A percentile compares a stretch with the other conserved stretches of the same genome.
phyloP scores from a whole-genome alignment of 2,888 invertebrate species.

The Mycalesis mineus region DNA sequence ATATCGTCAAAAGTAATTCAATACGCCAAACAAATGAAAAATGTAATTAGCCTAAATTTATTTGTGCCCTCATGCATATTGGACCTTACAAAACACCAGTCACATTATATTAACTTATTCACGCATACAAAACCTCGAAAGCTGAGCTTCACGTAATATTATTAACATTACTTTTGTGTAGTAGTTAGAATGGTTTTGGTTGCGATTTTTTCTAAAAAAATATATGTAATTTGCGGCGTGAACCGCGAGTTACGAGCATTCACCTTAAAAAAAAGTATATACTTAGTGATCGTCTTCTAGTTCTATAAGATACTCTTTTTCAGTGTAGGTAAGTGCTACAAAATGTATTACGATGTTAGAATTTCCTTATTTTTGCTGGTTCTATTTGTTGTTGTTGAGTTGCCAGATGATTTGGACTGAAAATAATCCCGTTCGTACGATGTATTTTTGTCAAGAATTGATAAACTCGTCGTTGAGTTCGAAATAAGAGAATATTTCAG shows the following conservation, averaged over 20 bases:
- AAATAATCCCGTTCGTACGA: too few relatives aligned
- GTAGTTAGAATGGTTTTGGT: constrained; percentile 11
- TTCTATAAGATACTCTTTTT: constrained; percentile 38
- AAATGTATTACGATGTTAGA: neutral
- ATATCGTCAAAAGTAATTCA: neutral
- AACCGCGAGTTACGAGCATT: constrained; percentile 34
- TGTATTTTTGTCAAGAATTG: too few relatives aligned
- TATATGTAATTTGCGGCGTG: constrained; percentile 53
- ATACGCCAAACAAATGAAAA: neutral
- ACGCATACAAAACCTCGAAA: constrained; percentile 16
- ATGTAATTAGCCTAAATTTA: neutral
- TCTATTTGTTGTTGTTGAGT: neutral
- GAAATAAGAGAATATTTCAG: too few relatives aligned
- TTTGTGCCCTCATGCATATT: neutral
- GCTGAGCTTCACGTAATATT: constrained; percentile 23
- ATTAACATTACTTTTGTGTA: constrained; percentile 21
- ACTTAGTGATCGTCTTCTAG: constrained; percentile 43
- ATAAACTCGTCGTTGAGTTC: too few relatives aligned
- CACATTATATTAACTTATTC: constrained; percentile 18
- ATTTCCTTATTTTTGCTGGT: neutral
- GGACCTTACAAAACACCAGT: neutral
- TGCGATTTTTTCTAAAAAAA: constrained; percentile 50
- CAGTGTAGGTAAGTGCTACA: constrained; percentile 4
- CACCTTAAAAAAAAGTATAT: constrained; percentile 35
- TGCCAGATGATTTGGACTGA: too few relatives aligned